These are phyloP conservation scores for Cervus canadensis DNA, from an alignment of 2,113 vertebrate genomes.

Conservation along the genomic window DNA sequence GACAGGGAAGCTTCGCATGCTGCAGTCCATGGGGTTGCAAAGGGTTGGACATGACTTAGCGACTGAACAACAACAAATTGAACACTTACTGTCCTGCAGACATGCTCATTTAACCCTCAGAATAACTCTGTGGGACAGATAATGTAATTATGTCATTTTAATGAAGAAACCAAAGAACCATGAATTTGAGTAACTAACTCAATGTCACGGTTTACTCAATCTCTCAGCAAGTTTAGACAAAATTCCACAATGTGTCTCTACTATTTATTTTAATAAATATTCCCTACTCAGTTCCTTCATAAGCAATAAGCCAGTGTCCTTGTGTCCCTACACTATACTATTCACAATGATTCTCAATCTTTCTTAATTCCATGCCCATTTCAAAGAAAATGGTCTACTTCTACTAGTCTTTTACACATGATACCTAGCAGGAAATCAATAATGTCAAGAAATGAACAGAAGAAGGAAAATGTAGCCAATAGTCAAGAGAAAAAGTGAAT, in stretches of 20 bases:
- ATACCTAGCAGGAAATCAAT: not conserved
- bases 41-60: not conserved
- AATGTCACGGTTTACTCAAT: not conserved
- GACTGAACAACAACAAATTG: not conserved
- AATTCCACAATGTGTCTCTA: not conserved
- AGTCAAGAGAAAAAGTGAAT: not conserved
- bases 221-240: not conserved
- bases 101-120: not conserved
- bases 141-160: not conserved
- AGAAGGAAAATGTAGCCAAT: not conserved
- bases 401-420: not conserved
- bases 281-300: not conserved
- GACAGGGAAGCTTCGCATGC: not conserved
- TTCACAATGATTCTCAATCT: not conserved
- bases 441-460: not conserved
- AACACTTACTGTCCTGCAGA: not conserved
- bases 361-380: not conserved
- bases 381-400: not conserved
- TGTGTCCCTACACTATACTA: not conserved
- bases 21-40: not conserved
- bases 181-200: not conserved
- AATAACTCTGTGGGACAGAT: not conserved
- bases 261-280: not conserved
- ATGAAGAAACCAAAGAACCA: not conserved
- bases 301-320: not conserved